These are phyloP conservation scores for Drosophila navojoa DNA, from an alignment of 1,140 invertebrate species.

Conservation along the genomic window DNA sequence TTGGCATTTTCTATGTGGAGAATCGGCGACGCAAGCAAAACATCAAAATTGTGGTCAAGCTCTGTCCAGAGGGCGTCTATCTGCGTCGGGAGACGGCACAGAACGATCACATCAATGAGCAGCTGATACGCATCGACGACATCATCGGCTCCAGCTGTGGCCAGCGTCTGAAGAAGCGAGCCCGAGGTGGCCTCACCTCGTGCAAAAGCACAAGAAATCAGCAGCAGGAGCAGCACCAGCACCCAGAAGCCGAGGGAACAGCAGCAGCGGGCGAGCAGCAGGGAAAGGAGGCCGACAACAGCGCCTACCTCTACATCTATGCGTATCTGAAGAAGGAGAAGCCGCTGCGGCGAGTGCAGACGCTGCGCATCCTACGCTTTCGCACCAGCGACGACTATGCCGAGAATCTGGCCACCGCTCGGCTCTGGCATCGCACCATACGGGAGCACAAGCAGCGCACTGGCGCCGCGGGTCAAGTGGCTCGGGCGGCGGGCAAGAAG, in stretches of 20 bases:
- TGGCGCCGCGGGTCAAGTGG: neutral
- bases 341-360: constrained; percentile 88
- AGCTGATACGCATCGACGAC: constrained; percentile 89
- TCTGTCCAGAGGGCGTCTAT: constrained; percentile 89
- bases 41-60: constrained; percentile 90
- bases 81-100: constrained; percentile 88
- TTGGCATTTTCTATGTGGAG: constrained; percentile 94
- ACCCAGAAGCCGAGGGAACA: neutral
- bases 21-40: constrained; percentile 88
- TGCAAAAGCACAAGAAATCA: constrained; percentile 83
- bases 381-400: constrained; percentile 91
- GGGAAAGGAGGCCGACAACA: constrained; percentile 86
- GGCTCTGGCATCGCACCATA: constrained; percentile 89
- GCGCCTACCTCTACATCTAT: constrained; percentile 94
- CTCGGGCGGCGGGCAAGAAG: constrained; percentile 34
- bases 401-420: constrained; percentile 91
- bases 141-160: constrained; percentile 92
- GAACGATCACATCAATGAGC: constrained; percentile 87
- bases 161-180: constrained; percentile 88
- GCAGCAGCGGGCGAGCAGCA: neutral
- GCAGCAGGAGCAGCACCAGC: neutral
- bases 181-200: constrained; percentile 84
- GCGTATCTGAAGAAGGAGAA: constrained; percentile 91
- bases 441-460: constrained; percentile 47
- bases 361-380: constrained; percentile 92